Percentiles rank a stretch among this genome's conserved stretches.
Conservation (phyloP, 1,140 invertebrate species). For the Diachasmimorpha longicaudata region DNA sequence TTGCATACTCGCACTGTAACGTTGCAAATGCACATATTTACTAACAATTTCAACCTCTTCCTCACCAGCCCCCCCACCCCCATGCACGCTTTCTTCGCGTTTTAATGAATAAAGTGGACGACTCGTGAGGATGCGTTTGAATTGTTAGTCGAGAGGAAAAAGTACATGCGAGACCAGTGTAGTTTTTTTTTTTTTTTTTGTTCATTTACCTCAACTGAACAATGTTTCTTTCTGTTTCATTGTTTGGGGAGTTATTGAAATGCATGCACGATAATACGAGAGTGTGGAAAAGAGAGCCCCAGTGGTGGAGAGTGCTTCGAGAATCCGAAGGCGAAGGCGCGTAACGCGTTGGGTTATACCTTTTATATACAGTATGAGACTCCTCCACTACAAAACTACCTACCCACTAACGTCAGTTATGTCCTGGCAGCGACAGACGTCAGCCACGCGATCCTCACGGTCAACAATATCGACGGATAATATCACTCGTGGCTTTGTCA, state of each 20-base stretch:
- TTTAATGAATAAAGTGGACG: constrained; percentile 5
- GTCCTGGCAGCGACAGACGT: constrained; percentile 59
- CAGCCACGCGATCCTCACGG: constrained; percentile 38
- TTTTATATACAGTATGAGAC: constrained; percentile 18
- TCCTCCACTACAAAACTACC: background rate
- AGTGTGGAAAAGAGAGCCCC: background rate
- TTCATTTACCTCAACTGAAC: background rate
- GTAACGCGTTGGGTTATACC: constrained; percentile 22
- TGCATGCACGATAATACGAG: background rate
- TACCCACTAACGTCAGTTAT: constrained; percentile 54
- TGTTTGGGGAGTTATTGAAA: background rate
- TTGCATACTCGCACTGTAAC: background rate
- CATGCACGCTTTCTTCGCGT: constrained; percentile 4
- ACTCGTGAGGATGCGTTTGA: background rate
- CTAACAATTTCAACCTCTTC: background rate
- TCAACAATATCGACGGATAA: background rate
- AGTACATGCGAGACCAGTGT: background rate
- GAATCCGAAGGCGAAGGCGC: constrained; percentile 7
- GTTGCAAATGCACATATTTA: background rate
- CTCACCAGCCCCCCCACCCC: too few species aligned
- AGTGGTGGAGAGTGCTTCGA: background rate
- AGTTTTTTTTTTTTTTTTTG: background rate
- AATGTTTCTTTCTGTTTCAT: background rate
- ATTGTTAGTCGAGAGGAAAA: background rate
- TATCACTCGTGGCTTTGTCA: background rate